These are phyloP conservation scores for Malurus alboscapulatus DNA, from an alignment of 2,113 vertebrate genomes.

Conservation along the genomic window DNA sequence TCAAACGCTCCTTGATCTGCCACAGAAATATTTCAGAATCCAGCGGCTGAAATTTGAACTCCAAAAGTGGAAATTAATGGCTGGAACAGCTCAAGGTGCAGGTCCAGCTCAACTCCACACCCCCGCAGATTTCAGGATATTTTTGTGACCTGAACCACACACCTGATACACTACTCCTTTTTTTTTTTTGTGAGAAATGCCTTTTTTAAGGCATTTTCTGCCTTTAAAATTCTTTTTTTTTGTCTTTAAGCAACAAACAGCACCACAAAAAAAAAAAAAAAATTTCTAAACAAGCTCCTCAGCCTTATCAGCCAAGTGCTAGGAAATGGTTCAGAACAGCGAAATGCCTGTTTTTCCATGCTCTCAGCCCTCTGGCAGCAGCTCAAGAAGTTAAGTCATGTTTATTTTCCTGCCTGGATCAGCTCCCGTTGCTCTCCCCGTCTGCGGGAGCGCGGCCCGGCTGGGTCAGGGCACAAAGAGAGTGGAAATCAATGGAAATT, in stretches of 20 bases:
- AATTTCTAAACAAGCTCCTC: not conserved
- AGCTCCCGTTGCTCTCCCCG: not conserved
- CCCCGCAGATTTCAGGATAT: accelerated
- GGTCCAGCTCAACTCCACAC: not conserved
- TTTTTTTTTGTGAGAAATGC: no score
- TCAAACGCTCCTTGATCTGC: not conserved
- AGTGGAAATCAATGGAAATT: not conserved
- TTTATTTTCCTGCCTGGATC: not conserved
- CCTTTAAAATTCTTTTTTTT: not conserved
- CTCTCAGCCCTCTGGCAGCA: not conserved
- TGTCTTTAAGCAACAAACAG: not conserved
- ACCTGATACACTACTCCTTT: not conserved
- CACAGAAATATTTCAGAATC: not conserved
- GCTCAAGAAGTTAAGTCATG: not conserved
- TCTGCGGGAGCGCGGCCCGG: not conserved
- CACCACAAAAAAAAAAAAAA: no score
- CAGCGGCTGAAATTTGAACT: not conserved
- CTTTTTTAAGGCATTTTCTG: not conserved
- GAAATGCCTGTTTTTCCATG: not conserved
- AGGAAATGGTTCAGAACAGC: not conserved
- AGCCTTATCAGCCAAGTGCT: not conserved
- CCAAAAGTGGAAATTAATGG: not conserved
- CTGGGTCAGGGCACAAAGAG: not conserved
- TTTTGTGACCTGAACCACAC: not conserved
- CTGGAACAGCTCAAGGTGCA: not conserved